Percentiles rank a stretch among this genome's conserved stretches.
Conservation (phyloP, 2,888 invertebrate species). For the Plutella xylostella region DNA sequence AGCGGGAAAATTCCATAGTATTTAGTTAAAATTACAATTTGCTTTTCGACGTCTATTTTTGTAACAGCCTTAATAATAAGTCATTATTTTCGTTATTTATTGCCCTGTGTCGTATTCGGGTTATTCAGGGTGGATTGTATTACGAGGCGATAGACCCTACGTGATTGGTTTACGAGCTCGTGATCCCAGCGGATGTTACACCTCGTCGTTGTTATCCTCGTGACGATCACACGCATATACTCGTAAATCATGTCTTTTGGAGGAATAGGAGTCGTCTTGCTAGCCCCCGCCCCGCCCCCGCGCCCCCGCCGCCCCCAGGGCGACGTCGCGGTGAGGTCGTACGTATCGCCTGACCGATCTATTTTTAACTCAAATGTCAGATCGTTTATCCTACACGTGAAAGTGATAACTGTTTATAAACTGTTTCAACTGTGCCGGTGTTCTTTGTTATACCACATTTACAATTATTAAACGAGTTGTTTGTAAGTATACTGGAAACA, state of each 20-base stretch:
- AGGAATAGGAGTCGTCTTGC: conserved; percentile 12
- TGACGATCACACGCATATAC: conserved; percentile 29
- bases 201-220: conserved; percentile 1
- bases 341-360: neutral
- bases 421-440: neutral
- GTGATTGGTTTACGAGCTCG: too few species aligned
- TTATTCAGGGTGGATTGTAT: too few species aligned
- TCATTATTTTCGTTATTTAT: too few species aligned
- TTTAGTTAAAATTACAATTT: too few species aligned
- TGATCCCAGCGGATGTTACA: too few species aligned
- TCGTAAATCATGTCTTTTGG: conserved; percentile 35
- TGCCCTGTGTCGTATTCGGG: too few species aligned
- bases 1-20: too few species aligned
- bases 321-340: neutral
- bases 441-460: too few species aligned
- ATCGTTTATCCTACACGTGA: neutral
- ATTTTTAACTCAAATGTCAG: conserved; percentile 6
- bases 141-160: too few species aligned
- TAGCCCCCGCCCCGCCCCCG: neutral
- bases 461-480: neutral
- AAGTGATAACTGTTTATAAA: neutral
- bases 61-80: too few species aligned
- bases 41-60: too few species aligned
- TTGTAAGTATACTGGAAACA: too few species aligned
- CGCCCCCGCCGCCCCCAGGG: neutral